A percentile compares a stretch with the other conserved stretches of the same genome.
Evolutionary conservation across 2,797 vertebrate species (phyloP).

Genomic region (Threskiornis aethiopicus): DNA sequence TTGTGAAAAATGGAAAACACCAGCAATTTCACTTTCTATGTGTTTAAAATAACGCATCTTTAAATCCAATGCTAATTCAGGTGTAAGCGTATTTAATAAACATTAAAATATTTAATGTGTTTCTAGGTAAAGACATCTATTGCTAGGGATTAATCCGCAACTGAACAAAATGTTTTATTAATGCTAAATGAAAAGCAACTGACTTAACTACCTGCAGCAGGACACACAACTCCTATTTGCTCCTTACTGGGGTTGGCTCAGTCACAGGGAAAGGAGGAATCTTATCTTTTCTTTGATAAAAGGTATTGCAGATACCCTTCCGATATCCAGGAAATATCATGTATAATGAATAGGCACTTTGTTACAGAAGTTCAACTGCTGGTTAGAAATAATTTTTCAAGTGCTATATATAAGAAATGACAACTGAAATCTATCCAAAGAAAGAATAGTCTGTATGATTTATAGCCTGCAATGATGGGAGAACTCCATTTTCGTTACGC

Average conservation of each 20-base stretch:
- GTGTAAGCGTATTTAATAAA: neutral
- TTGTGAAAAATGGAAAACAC: neutral
- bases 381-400: slow-evolving; percentile 57
- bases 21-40: neutral
- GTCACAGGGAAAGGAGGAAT: slow-evolving; percentile 2
- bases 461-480: neutral
- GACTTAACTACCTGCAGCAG: slow-evolving; percentile 14
- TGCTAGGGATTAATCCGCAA: neutral
- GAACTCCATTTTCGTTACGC: neutral
- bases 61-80: neutral
- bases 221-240: neutral
- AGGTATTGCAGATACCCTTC: slow-evolving; percentile 42
- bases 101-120: neutral
- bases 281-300: slow-evolving; percentile 48
- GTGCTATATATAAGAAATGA: slow-evolving; percentile 28
- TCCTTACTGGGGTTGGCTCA: slow-evolving; percentile 13
- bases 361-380: slow-evolving; percentile 55
- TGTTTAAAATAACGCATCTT: neutral
- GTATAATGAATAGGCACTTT: slow-evolving; percentile 54
- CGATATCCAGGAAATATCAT: slow-evolving; percentile 47
- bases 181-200: slow-evolving; percentile 34
- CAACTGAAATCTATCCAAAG: slow-evolving; percentile 38
- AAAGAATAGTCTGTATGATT: neutral
- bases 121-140: neutral
- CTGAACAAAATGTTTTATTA: slow-evolving; percentile 20